Conservation (phyloP, 2,888 invertebrate genomes). For the Pachydiplax longipennis region DNA sequence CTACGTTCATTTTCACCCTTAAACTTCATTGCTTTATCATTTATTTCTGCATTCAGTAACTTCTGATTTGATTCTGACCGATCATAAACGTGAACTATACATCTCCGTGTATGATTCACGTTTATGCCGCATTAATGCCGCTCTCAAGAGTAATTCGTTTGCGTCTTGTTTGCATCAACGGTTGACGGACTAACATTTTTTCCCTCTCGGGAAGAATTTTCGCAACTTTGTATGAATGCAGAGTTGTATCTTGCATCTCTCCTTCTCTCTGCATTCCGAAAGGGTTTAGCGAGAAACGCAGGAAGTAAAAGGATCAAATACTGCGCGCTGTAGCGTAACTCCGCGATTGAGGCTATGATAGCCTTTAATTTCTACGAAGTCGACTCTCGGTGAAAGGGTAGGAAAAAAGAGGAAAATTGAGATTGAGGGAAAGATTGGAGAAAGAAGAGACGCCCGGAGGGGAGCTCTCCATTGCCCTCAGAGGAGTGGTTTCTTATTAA, state of each 20-base stretch:
- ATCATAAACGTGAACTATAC: too few species aligned
- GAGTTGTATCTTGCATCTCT: not conserved
- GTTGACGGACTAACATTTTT: not conserved
- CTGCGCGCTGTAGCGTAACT: not conserved
- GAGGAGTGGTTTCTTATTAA: not conserved
- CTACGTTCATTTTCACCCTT: too few species aligned
- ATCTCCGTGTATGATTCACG: too few species aligned
- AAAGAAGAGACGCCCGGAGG: not conserved
- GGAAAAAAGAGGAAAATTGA: not conserved
- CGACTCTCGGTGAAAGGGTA: not conserved
- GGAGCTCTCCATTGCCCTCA: not conserved
- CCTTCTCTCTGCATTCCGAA: not conserved
- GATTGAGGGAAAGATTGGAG: not conserved
- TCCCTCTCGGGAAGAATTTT: not conserved
- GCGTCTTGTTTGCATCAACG: too few species aligned
- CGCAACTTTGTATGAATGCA: not conserved
- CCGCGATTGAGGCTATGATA: not conserved
- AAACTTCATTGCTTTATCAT: too few species aligned
- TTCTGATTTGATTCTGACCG: too few species aligned
- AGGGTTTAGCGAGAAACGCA: not conserved
- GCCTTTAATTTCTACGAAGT: slow-evolving; percentile 16
- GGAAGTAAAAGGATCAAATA: not conserved
- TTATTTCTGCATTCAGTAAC: too few species aligned
- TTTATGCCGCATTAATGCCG: too few species aligned
- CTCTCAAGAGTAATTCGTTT: too few species aligned